Percentiles rank a stretch among this genome's conserved stretches.
These are phyloP conservation scores for Brachionus sp. DNA, from an alignment of 1,140 invertebrate species.

Conservation along the genomic window DNA sequence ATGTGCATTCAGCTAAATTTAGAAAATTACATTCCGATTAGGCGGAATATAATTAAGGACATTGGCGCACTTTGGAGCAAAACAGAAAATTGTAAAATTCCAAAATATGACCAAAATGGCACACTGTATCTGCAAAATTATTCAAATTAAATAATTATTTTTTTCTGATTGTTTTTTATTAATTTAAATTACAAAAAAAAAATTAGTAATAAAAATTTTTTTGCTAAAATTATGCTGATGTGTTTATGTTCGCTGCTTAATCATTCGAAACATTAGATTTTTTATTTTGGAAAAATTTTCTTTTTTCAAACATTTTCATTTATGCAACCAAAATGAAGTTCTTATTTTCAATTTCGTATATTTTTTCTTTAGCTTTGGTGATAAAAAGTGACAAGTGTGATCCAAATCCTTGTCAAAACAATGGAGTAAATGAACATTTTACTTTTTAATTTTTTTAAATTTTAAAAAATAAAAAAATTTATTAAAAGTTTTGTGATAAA, in stretches of 20 bases:
- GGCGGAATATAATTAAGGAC: neutral
- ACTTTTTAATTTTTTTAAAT: neutral
- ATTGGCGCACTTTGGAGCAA: neutral
- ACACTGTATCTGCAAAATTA: neutral
- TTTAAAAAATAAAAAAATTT: no score
- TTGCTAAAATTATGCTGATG: neutral
- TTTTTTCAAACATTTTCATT: neutral
- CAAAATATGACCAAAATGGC: neutral
- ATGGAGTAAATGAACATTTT: neutral
- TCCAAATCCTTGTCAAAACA: neutral
- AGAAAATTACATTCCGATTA: neutral
- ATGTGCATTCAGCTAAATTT: conserved; percentile 24
- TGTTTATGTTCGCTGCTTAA: neutral
- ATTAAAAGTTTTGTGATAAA: neutral
- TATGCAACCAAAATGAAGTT: neutral
- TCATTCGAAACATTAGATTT: neutral
- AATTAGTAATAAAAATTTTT: neutral
- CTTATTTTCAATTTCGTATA: neutral
- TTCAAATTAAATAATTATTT: neutral
- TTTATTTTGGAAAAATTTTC: neutral
- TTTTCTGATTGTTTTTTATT: neutral
- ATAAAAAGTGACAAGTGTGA: neutral
- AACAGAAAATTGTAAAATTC: neutral
- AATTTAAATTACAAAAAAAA: neutral
- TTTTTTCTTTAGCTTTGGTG: neutral